A percentile compares a stretch with the other conserved stretches of the same genome.
Evolutionary conservation across 2,888 invertebrate genomes (phyloP).

Genomic region (Flexamia atlantica): DNA sequence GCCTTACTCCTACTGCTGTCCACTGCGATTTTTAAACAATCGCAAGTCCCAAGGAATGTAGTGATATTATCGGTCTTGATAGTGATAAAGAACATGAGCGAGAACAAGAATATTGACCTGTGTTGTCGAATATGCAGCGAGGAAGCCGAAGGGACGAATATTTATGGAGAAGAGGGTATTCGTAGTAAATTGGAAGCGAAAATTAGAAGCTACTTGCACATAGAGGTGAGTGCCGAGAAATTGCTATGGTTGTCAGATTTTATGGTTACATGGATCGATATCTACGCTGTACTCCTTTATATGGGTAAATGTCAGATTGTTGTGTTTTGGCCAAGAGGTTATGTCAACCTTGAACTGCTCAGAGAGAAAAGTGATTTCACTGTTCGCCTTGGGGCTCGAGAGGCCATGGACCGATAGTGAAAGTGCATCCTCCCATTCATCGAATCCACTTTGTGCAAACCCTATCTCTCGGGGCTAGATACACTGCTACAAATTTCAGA

Average conservation of each 20-base stretch:
- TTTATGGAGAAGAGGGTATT: constrained; percentile 83
- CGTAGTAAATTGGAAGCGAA: constrained; percentile 81
- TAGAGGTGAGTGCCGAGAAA: constrained; percentile 77
- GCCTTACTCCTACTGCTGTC: constrained; percentile 18
- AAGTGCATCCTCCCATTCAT: constrained; percentile 45
- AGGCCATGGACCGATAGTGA: constrained; percentile 52
- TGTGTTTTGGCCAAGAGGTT: constrained; percentile 55
- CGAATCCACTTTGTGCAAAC: background rate
- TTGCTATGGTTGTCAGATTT: background rate
- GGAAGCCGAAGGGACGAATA: constrained; percentile 78
- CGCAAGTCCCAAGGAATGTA: background rate
- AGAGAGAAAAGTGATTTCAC: constrained; percentile 40
- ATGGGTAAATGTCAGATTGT: background rate
- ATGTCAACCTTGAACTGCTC: constrained; percentile 59
- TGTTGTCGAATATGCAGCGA: constrained; percentile 83
- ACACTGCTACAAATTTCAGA: too few species aligned
- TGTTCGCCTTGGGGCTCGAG: constrained; percentile 41
- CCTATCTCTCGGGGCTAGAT: background rate
- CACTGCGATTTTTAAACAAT: constrained; percentile 12
- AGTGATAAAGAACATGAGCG: constrained; percentile 55
- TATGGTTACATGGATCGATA: background rate
- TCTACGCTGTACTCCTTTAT: background rate
- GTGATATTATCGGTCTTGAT: background rate
- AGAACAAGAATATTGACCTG: constrained; percentile 55
- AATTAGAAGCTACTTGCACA: constrained; percentile 83